These are phyloP conservation scores for Metopia argyrocephala DNA, from an alignment of 2,888 invertebrate species.

Conservation along the genomic window DNA sequence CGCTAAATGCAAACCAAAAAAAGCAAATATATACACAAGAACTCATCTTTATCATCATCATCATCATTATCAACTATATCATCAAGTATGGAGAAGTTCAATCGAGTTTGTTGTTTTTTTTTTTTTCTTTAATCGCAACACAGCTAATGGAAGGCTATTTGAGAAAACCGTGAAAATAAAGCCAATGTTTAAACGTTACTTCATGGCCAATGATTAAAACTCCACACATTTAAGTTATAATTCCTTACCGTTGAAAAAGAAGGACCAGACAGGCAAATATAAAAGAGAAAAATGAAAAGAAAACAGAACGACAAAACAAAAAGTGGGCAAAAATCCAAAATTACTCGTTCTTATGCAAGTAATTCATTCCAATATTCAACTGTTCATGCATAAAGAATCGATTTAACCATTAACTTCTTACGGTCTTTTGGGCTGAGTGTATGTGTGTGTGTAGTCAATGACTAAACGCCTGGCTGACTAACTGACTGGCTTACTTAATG, in stretches of 20 bases:
- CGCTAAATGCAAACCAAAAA: slow-evolving; percentile 31
- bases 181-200: slow-evolving; percentile 21
- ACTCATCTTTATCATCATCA: slow-evolving; percentile 6
- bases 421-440: slow-evolving; percentile 11
- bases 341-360: background rate
- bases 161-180: no score
- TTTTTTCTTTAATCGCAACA: no score
- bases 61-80: background rate
- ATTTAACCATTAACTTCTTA: slow-evolving; percentile 63
- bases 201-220: slow-evolving; percentile 58
- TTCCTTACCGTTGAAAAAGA: background rate
- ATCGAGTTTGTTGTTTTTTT: no score
- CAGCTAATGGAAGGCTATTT: no score
- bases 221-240: slow-evolving; percentile 43
- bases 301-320: background rate
- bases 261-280: background rate
- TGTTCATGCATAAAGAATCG: slow-evolving; percentile 64
- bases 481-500: background rate
- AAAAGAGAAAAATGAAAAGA: background rate
- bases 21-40: background rate
- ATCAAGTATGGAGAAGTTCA: no score
- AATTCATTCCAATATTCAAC: no score
- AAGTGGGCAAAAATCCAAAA: background rate
- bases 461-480: slow-evolving; percentile 32
- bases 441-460: slow-evolving; percentile 12